Conservation (phyloP, 37 sponge, comb jelly and placozoan genomes). For the Eunapius fragilis region DNA sequence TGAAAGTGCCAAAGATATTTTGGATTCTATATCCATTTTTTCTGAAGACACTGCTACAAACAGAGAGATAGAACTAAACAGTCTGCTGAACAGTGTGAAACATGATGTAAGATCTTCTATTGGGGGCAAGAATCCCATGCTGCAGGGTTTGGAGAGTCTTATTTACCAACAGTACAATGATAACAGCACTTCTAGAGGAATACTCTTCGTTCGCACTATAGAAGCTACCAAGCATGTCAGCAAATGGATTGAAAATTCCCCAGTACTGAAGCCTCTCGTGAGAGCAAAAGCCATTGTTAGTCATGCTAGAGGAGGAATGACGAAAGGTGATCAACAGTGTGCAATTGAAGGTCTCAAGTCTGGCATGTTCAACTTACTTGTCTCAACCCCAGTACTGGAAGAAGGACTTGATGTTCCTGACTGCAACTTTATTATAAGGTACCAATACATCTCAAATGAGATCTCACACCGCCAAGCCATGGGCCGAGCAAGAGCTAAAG, state of each 20-base stretch:
- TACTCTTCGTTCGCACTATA: constrained; percentile 47
- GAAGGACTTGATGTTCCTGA: constrained; percentile 80
- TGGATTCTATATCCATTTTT: not conserved
- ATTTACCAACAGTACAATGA: constrained; percentile 16
- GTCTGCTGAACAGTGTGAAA: not conserved
- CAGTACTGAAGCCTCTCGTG: not conserved
- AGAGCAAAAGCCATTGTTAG: not conserved
- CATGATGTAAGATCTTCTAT: not conserved
- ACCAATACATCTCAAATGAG: constrained; percentile 62
- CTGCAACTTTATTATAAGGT: constrained; percentile 76
- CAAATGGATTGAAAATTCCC: constrained; percentile 15
- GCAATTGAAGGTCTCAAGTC: constrained; percentile 45
- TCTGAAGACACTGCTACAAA: not conserved
- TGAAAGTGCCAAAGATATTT: constrained; percentile 45
- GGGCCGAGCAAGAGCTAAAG: constrained; percentile 66
- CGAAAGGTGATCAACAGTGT: constrained; percentile 48
- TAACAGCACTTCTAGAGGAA: constrained; percentile 22
- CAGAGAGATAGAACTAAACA: not conserved
- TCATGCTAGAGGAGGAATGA: constrained; percentile 23
- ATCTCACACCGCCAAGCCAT: constrained; percentile 69
- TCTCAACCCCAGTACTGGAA: constrained; percentile 73
- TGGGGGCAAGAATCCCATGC: constrained; percentile 22
- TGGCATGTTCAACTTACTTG: constrained; percentile 55
- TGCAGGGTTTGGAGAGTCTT: constrained; percentile 10
- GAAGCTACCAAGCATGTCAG: constrained; percentile 6